Evolutionary conservation across 2,888 invertebrate genomes (phyloP).

Genomic region (Bembecia ichneumoniformis): DNA sequence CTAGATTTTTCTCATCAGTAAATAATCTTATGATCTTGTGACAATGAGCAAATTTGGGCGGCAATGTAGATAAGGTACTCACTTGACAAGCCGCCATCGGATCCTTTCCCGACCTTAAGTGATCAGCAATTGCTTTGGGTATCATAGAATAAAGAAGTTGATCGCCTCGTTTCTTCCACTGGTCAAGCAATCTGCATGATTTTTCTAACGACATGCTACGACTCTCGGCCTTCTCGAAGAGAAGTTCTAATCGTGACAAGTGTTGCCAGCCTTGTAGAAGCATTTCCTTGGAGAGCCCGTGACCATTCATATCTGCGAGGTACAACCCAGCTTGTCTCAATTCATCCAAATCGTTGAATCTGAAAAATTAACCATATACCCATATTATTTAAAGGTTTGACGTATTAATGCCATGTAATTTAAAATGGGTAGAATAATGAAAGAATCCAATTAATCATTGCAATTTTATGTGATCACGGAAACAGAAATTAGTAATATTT

Average conservation of each 20-base stretch:
- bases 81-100: constrained; percentile 86
- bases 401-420: not conserved
- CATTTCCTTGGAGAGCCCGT: constrained; percentile 87
- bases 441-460: too few species aligned
- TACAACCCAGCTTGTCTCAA: constrained; percentile 83
- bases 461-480: too few species aligned
- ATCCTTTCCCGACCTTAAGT: constrained; percentile 81
- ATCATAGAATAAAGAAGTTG: constrained; percentile 93
- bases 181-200: constrained; percentile 82
- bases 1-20: too few species aligned
- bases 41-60: too few species aligned
- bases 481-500: too few species aligned
- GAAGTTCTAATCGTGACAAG: constrained; percentile 82
- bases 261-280: constrained; percentile 90
- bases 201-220: constrained; percentile 84
- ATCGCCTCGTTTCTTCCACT: constrained; percentile 89
- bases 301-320: constrained; percentile 87
- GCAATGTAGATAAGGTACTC: not conserved
- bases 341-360: constrained; percentile 88
- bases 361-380: constrained; percentile 34
- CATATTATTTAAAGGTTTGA: not conserved
- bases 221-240: constrained; percentile 87
- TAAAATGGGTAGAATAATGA: too few species aligned
- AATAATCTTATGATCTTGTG: too few species aligned
- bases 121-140: constrained; percentile 86